Conservation (phyloP, 1,140 invertebrate species). For the Meloidogyne hapla region DNA sequence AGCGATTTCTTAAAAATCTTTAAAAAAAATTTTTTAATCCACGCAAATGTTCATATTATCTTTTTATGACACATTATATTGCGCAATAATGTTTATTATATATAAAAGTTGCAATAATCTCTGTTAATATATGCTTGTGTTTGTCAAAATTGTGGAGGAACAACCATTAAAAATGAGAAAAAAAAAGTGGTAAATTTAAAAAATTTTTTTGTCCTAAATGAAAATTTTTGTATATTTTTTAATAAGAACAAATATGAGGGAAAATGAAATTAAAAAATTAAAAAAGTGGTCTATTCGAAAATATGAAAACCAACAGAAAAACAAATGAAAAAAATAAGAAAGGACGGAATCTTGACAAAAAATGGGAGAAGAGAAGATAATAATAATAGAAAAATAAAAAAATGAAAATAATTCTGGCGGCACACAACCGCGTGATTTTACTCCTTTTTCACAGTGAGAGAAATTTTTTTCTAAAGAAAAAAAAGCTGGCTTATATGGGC, state of each 20-base stretch:
- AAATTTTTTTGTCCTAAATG: constrained; percentile 2
- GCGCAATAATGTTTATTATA: not conserved
- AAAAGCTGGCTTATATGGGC: too few species aligned
- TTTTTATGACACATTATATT: too few species aligned
- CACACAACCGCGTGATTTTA: not conserved
- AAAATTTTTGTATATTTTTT: not conserved
- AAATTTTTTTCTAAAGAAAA: too few species aligned
- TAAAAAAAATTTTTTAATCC: not conserved
- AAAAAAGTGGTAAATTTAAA: not conserved
- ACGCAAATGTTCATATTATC: too few species aligned
- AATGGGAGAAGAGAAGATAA: not conserved
- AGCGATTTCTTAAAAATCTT: not conserved
- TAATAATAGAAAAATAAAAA: not conserved
- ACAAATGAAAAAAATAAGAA: not conserved
- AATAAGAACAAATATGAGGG: not conserved
- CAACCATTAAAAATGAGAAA: not conserved
- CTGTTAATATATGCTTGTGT: not conserved
- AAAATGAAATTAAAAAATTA: constrained; percentile 1
- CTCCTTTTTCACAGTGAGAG: not conserved
- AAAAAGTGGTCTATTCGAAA: not conserved
- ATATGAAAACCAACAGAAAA: not conserved
- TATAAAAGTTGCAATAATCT: constrained; percentile 3
- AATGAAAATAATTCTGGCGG: not conserved
- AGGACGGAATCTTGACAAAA: not conserved
- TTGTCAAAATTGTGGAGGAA: not conserved